A percentile compares a stretch with the other conserved stretches of the same genome.
Evolutionary conservation across 2,797 vertebrate species (phyloP).

Genomic region (Hydrolagus colliei): DNA sequence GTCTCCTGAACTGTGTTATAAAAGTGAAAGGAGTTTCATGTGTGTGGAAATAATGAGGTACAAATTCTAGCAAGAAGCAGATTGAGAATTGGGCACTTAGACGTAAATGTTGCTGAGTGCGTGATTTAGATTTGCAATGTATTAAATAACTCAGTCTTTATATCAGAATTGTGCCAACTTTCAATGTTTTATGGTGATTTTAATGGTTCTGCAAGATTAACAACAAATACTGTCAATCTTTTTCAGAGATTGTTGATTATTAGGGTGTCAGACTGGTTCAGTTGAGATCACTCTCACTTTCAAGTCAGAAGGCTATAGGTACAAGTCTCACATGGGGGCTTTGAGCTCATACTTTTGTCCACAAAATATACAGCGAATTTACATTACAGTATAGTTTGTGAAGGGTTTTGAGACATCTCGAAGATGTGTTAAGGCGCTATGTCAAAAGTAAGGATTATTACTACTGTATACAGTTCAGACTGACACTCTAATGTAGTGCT

Average conservation of each 20-base stretch:
- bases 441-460: too few relatives aligned
- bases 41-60: slow-evolving; percentile 5
- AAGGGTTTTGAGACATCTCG: too few relatives aligned
- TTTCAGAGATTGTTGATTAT: background rate
- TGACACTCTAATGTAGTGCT: too few relatives aligned
- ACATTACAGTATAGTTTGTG: too few relatives aligned
- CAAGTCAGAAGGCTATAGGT: too few relatives aligned
- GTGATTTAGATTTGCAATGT: background rate
- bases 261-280: too few relatives aligned
- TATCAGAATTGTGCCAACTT: background rate
- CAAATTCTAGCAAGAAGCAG: background rate
- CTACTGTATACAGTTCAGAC: too few relatives aligned
- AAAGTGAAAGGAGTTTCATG: background rate
- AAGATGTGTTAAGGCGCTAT: too few relatives aligned
- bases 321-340: too few relatives aligned
- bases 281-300: too few relatives aligned
- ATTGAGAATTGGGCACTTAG: background rate
- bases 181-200: background rate
- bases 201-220: slow-evolving; percentile 1
- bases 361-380: too few relatives aligned
- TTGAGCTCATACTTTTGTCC: too few relatives aligned
- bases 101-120: background rate
- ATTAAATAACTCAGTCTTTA: background rate
- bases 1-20: background rate
- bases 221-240: background rate